A percentile compares a stretch with the other conserved stretches of the same genome.
Conservation (phyloP, 2,888 invertebrate species). For the Eupithecia tripunctaria region DNA sequence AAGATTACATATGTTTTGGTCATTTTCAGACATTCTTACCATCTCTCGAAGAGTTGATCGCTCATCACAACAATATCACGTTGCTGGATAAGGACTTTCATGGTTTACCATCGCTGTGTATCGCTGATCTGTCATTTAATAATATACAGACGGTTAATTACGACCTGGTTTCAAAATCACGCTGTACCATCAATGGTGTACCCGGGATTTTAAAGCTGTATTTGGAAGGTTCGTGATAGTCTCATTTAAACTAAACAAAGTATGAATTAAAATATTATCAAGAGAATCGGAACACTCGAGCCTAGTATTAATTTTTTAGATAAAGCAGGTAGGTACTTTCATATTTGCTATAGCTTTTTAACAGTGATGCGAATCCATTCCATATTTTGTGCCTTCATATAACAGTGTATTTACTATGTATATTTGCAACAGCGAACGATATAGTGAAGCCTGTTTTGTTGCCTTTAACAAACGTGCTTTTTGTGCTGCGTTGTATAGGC, state of each 20-base stretch:
- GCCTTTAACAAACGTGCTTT: not conserved
- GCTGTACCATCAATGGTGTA: constrained; percentile 92
- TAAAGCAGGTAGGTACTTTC: not conserved
- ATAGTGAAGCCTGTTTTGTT: not conserved
- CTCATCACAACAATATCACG: constrained; percentile 90
- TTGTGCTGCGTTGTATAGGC: not conserved
- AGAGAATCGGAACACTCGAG: not conserved
- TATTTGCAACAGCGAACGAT: not conserved
- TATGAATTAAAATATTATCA: not conserved
- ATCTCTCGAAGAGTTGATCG: constrained; percentile 89
- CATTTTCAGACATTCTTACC: constrained; percentile 90
- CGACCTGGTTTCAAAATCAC: constrained; percentile 91
- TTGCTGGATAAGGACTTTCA: constrained; percentile 92
- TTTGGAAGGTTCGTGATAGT: constrained; percentile 87
- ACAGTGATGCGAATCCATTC: not conserved
- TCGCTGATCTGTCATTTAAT: constrained; percentile 91
- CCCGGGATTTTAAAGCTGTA: constrained; percentile 90
- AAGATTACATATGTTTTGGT: constrained; percentile 21
- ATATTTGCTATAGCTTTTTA: not conserved
- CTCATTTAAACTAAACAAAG: constrained; percentile 39
- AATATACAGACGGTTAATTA: constrained; percentile 88
- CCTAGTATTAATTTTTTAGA: not conserved
- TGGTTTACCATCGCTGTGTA: constrained; percentile 91
- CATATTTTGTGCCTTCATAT: not conserved
- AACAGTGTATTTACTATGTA: not conserved